Evolutionary conservation across 1,140 invertebrate genomes (phyloP).

Genomic region (Alviniconcha marisindica): DNA sequence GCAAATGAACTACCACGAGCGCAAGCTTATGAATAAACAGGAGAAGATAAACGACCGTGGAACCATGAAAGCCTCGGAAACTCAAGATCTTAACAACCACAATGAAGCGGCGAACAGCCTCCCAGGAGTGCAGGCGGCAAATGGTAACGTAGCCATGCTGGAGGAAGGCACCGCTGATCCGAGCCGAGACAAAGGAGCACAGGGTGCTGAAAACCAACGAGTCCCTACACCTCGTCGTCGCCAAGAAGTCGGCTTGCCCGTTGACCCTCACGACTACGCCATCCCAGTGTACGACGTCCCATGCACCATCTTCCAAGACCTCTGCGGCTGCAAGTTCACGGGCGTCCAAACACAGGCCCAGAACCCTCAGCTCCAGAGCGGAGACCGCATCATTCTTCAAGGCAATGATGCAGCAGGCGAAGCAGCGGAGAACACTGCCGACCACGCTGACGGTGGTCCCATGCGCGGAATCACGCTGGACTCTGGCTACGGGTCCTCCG

Average conservation of each 20-base stretch:
- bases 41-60: too few species aligned
- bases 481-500: slow-evolving; percentile 9
- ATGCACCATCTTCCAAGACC: slow-evolving; percentile 35
- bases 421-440: background rate
- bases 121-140: background rate
- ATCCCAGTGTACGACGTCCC: slow-evolving; percentile 42
- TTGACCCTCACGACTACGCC: slow-evolving; percentile 35
- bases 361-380: background rate
- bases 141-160: background rate
- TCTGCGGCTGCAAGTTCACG: slow-evolving; percentile 37
- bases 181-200: background rate
- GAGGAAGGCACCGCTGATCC: background rate
- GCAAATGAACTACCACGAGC: too few species aligned
- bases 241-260: slow-evolving; percentile 36
- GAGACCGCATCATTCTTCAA: background rate
- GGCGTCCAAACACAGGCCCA: background rate
- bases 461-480: background rate
- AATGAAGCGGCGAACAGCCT: too few species aligned
- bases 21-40: too few species aligned
- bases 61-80: too few species aligned
- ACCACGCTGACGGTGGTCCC: background rate
- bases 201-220: background rate
- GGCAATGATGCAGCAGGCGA: background rate
- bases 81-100: background rate
- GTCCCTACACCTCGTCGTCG: background rate